Evolutionary conservation across 53 echinoderm and acorn worm species (phyloP).

Genomic region (Henricia sp.): DNA sequence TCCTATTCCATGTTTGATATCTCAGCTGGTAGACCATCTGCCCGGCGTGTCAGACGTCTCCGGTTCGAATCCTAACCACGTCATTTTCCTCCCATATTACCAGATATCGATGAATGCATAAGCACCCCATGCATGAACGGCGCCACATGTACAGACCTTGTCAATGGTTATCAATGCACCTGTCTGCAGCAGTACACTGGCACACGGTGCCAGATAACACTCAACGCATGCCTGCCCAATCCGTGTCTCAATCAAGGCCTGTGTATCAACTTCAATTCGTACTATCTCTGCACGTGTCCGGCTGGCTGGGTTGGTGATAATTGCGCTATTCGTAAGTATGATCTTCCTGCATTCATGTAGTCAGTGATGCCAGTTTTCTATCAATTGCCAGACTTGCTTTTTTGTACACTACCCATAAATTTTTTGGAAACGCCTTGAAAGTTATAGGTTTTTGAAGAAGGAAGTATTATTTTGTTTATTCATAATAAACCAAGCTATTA

Average conservation of each 20-base stretch:
- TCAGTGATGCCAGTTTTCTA: no score
- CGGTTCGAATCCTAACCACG: no score
- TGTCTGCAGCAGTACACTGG: constrained; percentile 57
- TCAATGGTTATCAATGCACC: constrained; percentile 56
- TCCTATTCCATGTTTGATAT: no score
- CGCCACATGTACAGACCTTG: constrained; percentile 63
- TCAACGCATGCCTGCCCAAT: constrained; percentile 37
- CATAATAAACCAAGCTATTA: no score
- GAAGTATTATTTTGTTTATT: no score
- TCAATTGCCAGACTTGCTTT: no score
- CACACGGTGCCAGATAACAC: constrained; percentile 33
- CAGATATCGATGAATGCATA: constrained; percentile 31
- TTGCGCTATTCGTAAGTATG: constrained; percentile 18
- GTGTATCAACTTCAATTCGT: constrained; percentile 21
- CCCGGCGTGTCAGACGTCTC: no score
- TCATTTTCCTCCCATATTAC: background rate
- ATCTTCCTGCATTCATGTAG: no score
- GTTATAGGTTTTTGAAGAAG: no score
- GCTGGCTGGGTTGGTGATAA: constrained; percentile 35
- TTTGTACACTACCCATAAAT: no score
- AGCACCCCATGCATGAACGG: constrained; percentile 10
- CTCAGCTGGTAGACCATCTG: no score
- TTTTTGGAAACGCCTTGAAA: no score
- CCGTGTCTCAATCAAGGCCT: constrained; percentile 55
- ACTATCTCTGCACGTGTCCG: constrained; percentile 43